Base-by-base conservation (phyloP, 2,888 invertebrate species). In the Nezara viridula region DNA sequence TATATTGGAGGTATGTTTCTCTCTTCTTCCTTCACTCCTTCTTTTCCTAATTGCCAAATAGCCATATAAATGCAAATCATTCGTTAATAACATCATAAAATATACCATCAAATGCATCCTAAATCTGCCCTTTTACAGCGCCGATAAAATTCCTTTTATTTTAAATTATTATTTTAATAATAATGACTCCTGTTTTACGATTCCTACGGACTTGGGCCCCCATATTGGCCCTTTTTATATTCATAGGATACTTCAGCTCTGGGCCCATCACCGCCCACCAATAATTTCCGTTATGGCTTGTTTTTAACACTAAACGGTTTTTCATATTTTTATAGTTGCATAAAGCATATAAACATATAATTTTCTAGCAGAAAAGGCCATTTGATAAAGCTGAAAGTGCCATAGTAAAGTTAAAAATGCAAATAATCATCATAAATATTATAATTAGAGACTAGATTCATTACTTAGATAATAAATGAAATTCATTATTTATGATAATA, bases 151-250 rank as follows among this genome's bases (percentile, higher is more conserved):
- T 55, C 86, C 52, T 86, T 86, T 55, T 55, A 52, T 86, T 55
- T 86, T 55, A 86, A 86, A 86, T 86, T 50, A 86, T 86, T 86
- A 86, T 86, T 86, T 86, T 86, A 55, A 86, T 86, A 86, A 86
- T 86, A 86, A 86, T 86, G 86, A 40, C 55, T 40, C 24, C 7
- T 14, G n/a, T 50, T 86, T 86, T 86, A 86, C 55, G 86, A 86
- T 55, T 55, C n/a, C 50, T 37, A 4, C 7, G 60, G n/a, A 86
- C 44, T 3, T n/a, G 4, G 40, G 60, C 4, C 55, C n/a, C 86
- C 86, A 86, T 86, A 86, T 86, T 86, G 86, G 50, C 86, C 55
- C 86, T 40, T 55, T 86, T 86, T 86, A 86, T 86, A 86, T 86
- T 86, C 86, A 86, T 86, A 55, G 86, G 55, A 40, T 86, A 86